phyloP scores from a whole-genome alignment of 2,797 vertebrate species.

The Molossus molossus region DNA sequence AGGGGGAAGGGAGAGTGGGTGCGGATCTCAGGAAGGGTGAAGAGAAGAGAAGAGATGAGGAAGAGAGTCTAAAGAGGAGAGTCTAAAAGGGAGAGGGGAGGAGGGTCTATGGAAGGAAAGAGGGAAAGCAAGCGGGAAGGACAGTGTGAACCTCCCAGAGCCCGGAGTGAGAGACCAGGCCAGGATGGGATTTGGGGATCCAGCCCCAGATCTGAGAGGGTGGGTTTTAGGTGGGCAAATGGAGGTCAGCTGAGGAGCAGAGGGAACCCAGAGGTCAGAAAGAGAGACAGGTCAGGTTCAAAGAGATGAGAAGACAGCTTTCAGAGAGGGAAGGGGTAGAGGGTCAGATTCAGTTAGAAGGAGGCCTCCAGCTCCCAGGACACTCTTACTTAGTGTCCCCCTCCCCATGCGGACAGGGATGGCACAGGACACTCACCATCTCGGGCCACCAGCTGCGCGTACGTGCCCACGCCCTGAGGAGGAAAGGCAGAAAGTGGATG shows the following conservation, averaged over 20 bases:
- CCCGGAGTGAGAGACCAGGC: background rate
- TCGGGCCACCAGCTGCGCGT: slow-evolving; percentile 60
- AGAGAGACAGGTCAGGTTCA: background rate
- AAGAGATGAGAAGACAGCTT: background rate
- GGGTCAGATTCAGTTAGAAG: background rate
- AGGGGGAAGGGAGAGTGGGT: background rate
- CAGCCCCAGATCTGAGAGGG: background rate
- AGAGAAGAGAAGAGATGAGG: too few relatives aligned
- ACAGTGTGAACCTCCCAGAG: too few relatives aligned
- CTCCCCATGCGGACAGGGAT: fast-evolving
- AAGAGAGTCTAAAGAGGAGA: too few relatives aligned
- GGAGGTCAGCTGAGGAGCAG: background rate
- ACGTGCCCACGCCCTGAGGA: slow-evolving; percentile 31
- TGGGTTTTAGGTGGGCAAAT: background rate
- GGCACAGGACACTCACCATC: slow-evolving; percentile 66
- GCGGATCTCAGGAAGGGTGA: background rate
- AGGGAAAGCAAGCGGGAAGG: background rate
- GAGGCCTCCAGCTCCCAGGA: background rate
- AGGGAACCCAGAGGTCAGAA: background rate
- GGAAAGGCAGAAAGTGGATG: background rate
- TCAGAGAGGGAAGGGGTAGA: too few relatives aligned
- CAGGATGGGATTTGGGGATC: background rate
- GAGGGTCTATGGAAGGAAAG: too few relatives aligned
- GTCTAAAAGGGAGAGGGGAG: too few relatives aligned
- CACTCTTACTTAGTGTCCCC: background rate